Conservation (phyloP, 2,113 vertebrate species). For the Loxodonta africana region DNA sequence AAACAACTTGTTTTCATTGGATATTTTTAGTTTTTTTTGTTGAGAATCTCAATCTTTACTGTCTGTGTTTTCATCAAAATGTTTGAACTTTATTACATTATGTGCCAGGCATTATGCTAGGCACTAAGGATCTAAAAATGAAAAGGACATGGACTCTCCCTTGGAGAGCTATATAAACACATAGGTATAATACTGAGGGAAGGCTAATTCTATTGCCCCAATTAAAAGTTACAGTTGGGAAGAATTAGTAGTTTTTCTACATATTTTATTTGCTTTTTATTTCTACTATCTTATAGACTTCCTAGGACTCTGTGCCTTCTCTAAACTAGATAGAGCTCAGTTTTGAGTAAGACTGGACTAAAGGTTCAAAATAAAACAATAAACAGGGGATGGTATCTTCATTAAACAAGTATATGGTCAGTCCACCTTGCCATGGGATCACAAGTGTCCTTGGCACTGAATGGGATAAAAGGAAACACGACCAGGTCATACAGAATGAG, state of each 20-base stretch:
- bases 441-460: background rate
- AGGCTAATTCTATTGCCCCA: background rate
- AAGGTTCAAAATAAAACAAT: background rate
- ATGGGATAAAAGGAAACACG: background rate
- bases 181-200: background rate
- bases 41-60: background rate
- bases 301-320: background rate
- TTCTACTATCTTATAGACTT: background rate
- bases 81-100: conserved; percentile 26
- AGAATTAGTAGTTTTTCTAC: background rate
- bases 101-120: background rate
- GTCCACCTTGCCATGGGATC: background rate
- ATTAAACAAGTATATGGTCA: background rate
- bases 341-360: background rate
- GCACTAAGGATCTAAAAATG: background rate
- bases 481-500: background rate
- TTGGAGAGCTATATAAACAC: background rate
- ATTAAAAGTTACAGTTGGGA: background rate
- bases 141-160: background rate
- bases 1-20: conserved; percentile 4
- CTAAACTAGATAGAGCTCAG: background rate
- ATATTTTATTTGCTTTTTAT: background rate
- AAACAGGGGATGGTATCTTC: background rate
- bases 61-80: background rate
- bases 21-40: background rate